Evolutionary conservation across 2,797 vertebrate species (phyloP).

Genomic region (Acropternis orthonyx): DNA sequence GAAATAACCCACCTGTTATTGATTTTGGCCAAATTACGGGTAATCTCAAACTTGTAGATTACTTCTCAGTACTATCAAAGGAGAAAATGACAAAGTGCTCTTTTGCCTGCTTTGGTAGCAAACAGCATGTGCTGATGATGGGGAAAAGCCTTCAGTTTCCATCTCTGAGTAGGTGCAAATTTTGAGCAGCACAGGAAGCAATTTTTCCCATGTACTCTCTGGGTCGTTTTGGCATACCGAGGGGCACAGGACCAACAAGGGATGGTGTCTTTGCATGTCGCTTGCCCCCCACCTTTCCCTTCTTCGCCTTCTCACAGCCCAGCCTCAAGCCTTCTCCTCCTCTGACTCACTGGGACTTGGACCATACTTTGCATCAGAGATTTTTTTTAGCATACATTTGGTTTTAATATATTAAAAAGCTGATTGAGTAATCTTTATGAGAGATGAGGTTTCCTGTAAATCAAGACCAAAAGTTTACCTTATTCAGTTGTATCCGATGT

Average conservation of each 20-base stretch:
- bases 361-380: background rate
- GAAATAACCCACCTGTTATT: slow-evolving; percentile 63
- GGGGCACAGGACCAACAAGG: rapidly evolving
- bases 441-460: slow-evolving; percentile 26
- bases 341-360: background rate
- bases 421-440: slow-evolving; percentile 5
- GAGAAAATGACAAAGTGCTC: background rate
- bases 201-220: background rate
- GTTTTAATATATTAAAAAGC: slow-evolving; percentile 21
- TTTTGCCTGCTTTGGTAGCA: background rate
- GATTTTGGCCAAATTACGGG: slow-evolving; percentile 48
- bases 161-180: background rate
- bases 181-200: background rate
- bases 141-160: background rate
- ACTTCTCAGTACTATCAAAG: slow-evolving; percentile 11
- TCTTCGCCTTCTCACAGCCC: background rate
- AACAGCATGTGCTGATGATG: background rate
- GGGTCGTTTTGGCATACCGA: background rate
- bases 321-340: background rate
- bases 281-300: background rate
- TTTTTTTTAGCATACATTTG: background rate
- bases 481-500: background rate
- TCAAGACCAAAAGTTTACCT: slow-evolving; percentile 22
- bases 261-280: rapidly evolving
- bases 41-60: slow-evolving; percentile 47